Evolutionary conservation across 1,140 invertebrate genomes (phyloP).

Genomic region (Trachymyrmex septentrionalis): DNA sequence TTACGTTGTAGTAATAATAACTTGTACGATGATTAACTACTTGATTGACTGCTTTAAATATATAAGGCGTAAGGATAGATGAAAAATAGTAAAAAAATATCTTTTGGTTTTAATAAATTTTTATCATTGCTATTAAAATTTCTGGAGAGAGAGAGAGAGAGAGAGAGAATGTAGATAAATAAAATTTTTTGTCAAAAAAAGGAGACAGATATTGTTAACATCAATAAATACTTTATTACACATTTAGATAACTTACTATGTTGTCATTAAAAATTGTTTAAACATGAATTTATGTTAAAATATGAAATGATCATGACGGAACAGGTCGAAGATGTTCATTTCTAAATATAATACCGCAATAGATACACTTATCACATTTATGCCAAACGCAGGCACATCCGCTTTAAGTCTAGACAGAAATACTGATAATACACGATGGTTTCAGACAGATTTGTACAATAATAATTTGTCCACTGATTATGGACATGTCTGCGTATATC

Average conservation of each 20-base stretch:
- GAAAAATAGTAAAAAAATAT: neutral
- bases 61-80: neutral
- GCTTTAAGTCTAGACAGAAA: constrained; percentile 45
- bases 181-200: neutral
- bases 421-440: constrained; percentile 37
- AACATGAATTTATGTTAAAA: neutral
- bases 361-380: constrained; percentile 39
- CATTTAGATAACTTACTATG: neutral
- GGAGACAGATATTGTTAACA: neutral
- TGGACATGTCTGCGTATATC: constrained; percentile 1
- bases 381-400: constrained; percentile 30
- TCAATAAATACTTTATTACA: neutral
- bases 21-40: neutral
- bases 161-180: neutral
- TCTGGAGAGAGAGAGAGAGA: neutral
- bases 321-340: neutral
- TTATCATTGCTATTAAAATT: neutral
- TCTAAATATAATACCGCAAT: neutral
- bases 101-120: neutral
- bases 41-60: neutral
- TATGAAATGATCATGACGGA: neutral
- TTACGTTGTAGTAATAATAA: neutral
- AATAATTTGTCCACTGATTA: constrained; percentile 32
- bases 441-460: constrained; percentile 21
- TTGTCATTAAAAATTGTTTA: neutral